phyloP scores from a whole-genome alignment of 2,113 vertebrate genomes.

The Ptyas mucosa region DNA sequence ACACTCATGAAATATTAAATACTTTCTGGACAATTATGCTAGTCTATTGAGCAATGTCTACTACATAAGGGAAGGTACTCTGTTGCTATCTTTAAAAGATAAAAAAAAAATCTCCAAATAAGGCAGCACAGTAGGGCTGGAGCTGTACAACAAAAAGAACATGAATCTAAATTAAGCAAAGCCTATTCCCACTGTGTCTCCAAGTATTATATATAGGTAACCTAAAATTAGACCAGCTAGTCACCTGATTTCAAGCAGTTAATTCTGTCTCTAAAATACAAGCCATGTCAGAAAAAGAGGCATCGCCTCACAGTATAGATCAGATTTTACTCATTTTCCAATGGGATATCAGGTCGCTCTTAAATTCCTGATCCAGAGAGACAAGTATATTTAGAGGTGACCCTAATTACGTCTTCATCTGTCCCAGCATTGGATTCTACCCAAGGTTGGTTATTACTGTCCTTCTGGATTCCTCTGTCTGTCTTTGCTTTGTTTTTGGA shows the following conservation, averaged over 20 bases:
- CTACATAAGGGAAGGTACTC: neutral
- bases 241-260: neutral
- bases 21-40: neutral
- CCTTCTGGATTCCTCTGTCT: neutral
- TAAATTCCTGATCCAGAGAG: neutral
- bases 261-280: neutral
- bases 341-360: neutral
- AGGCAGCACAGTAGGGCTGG: neutral
- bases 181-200: neutral
- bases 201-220: constrained; percentile 10
- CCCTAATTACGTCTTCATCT: neutral
- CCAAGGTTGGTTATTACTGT: neutral
- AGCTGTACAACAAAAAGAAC: neutral
- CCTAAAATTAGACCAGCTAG: constrained; percentile 11
- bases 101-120: neutral
- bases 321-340: neutral
- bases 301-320: neutral
- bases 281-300: neutral
- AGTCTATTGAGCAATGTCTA: neutral
- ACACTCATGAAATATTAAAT: neutral
- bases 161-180: constrained; percentile 3
- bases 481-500: neutral
- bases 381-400: neutral
- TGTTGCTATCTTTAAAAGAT: neutral
- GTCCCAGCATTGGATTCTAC: neutral